Base-by-base conservation (phyloP, 2,888 invertebrate species). In the Elegia similella region DNA sequence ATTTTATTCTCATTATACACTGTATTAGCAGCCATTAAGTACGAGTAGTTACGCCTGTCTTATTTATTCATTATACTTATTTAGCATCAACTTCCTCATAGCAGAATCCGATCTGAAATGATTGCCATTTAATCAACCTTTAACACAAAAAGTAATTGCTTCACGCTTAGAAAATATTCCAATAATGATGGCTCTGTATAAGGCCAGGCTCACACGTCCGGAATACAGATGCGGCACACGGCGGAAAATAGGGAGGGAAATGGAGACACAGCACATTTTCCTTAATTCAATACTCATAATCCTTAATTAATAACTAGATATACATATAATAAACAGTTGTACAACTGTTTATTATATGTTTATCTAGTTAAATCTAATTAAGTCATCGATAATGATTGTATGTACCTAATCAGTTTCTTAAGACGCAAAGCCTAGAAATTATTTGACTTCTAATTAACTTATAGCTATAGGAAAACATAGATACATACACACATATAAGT, bases 121-220 rank as follows among this genome's bases (percentile, higher is more conserved):
- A 48, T 48, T 48, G 30, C 32, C 48, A 48, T 48, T 48, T 30
- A 48, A 48, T 48, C 32, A 13, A 48, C 13, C 30, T 48, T 48
- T 48, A 48, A 32, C 48, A 30, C 48, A 32, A 48, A 48, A 48
- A 48, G 32, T 32, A 48, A 48, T 48, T 48, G 48, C 48, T 32
- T 32, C 48, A 32, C 48, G 48, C 48, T 32, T 48, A 13, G 48
- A 32, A 48, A 48, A 48, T 48, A 48, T 48, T 48, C 48, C 15
- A 15, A 16, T 7, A 32, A 48, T 15, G 30, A 13, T 32, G 47
- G 7, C 3, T 10, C 15, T 44, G 12, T 10, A 46, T 23, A 46
- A 46, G 23, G 46, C 23, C 46, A 5, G 23, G 46, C n/a, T 12
- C 38, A 38, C 38, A 38, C 10, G 38, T 38, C 12, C 38, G 12